Percentiles rank a stretch among this genome's conserved stretches.
phyloP scores from a whole-genome alignment of 2,113 vertebrate species.

The Scophthalmus maximus region DNA sequence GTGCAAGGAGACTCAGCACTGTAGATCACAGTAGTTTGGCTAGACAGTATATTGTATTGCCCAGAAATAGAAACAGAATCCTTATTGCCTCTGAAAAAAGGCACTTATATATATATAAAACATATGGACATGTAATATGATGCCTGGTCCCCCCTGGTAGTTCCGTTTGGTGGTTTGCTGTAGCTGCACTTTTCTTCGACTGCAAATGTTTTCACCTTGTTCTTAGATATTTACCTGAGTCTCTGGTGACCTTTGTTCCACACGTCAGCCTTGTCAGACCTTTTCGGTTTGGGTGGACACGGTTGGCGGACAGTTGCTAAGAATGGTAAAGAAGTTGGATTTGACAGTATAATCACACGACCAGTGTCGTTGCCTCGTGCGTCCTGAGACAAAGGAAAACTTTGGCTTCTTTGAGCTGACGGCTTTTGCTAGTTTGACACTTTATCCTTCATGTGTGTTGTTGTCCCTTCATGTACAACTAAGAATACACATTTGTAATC shows the following conservation, averaged over 20 bases:
- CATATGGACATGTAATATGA: constrained; percentile 11
- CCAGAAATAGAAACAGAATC: neutral
- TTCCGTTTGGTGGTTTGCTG: neutral
- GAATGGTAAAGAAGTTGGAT: constrained; percentile 7
- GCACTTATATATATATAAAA: neutral
- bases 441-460: neutral
- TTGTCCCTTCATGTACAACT: neutral
- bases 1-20: neutral
- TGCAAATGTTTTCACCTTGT: constrained; percentile 37
- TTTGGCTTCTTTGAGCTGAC: constrained; percentile 1
- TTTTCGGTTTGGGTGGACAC: constrained; percentile 23
- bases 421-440: neutral
- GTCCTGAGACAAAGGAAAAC: too few species aligned
- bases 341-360: too few species aligned
- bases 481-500: too few species aligned
- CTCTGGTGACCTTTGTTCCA: constrained; percentile 44
- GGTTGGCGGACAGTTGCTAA: neutral
- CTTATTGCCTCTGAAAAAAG: neutral
- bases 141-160: neutral
- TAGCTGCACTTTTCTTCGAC: constrained; percentile 17
- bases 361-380: neutral
- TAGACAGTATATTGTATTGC: neutral
- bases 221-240: constrained; percentile 42
- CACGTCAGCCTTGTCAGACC: constrained; percentile 38
- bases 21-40: neutral